These are phyloP conservation scores for Mesoligia furuncula DNA, from an alignment of 2,888 invertebrate genomes.

Conservation along the genomic window DNA sequence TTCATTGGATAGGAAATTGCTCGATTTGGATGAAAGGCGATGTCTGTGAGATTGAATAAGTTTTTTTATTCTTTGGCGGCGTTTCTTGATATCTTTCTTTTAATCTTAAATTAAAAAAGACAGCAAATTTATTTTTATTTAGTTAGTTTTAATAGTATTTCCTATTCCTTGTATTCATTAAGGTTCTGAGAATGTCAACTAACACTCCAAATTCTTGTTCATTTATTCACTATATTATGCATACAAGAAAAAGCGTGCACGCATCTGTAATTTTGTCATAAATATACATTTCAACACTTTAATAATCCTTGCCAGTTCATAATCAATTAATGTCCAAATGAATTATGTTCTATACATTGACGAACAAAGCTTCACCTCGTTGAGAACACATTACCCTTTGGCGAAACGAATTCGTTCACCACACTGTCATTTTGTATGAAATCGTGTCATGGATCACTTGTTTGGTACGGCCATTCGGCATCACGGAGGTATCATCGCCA, in stretches of 20 bases:
- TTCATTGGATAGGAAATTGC: slow-evolving; percentile 66
- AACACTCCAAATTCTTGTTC: not conserved
- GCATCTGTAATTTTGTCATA: slow-evolving; percentile 21
- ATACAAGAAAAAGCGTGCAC: slow-evolving; percentile 1
- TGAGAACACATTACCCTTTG: slow-evolving; percentile 46
- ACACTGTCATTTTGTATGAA: slow-evolving; percentile 50
- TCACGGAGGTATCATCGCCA: slow-evolving; percentile 5
- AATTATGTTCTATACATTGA: slow-evolving; percentile 29
- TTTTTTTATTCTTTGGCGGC: slow-evolving; percentile 23
- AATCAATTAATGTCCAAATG: slow-evolving; percentile 51
- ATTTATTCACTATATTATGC: not conserved
- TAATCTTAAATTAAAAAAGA: not conserved
- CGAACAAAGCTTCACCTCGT: slow-evolving; percentile 45
- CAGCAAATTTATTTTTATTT: not conserved
- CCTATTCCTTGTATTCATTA: not conserved
- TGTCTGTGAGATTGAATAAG: slow-evolving; percentile 43
- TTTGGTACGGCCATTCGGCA: slow-evolving; percentile 42
- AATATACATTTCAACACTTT: slow-evolving; percentile 34
- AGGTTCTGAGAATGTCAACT: not conserved
- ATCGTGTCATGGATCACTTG: slow-evolving; percentile 57
- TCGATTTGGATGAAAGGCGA: slow-evolving; percentile 53
- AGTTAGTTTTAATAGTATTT: not conserved
- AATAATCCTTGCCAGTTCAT: slow-evolving; percentile 16
- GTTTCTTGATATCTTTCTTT: slow-evolving; percentile 42
- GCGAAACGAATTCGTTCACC: slow-evolving; percentile 58